Evolutionary conservation across 1,140 invertebrate genomes (phyloP), one percentile per base, ranked within the genome.

Genomic region (Papilio polytes): DNA sequence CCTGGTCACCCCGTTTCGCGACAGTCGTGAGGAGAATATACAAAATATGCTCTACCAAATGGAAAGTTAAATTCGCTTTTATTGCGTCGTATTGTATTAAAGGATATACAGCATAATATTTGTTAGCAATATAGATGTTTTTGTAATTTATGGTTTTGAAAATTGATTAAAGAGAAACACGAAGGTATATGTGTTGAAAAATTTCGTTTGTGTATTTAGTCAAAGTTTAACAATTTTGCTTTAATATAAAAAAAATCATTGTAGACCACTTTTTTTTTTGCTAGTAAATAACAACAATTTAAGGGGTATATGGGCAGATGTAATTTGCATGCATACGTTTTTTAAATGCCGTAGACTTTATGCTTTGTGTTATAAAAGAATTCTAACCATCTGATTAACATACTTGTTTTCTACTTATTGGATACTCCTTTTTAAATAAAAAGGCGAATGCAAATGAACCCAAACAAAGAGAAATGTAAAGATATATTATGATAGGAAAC

Each of bases 41-140:
- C 51, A n/a, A 44, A 12, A 36, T 59, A 59, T 41, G 15, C 51
- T 44, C 9, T 74, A 44, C 8, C 59, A 78, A 78, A 78, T 66
- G 77, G 77, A 78, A 78, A 78, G 77, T 78, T 78, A 59, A 41
- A 78, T 36, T 53, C 31, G n/a, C 56, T 78, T 78, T 78, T 78
- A 41, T 78, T 78, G 36, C 53, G 56, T 44, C 6, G 76, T 41
- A 46, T 74, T 48, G 51, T 77, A 51, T 41, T 20, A 44, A 78
- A 78, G 76, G 51, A 59, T 31, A 36, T 48, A 48, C 3, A 13
- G 10, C 6, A 36, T 8, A 7, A 41, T 41, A 0, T 41, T 41
- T 41, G 36, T 41, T 41, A 41, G 36, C 36, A 41, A 41, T 0
- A 41, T 41, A 41, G 36, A 41, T 6, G 36, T 41, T 41, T 8